Evolutionary conservation across 2,797 vertebrate genomes (phyloP).

Genomic region (Novumbra hubbsi): DNA sequence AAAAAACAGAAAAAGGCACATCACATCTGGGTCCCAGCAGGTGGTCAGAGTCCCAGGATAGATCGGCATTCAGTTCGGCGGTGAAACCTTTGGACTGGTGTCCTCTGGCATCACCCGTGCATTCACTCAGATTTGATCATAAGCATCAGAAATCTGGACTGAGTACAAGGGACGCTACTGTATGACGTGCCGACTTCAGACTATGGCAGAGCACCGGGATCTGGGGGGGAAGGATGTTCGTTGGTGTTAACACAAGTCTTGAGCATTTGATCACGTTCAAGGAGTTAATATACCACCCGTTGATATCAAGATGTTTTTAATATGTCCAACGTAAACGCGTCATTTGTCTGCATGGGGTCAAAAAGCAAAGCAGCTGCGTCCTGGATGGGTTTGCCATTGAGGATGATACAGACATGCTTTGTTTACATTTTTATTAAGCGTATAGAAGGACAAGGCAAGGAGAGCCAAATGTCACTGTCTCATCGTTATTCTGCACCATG

Average conservation of each 20-base stretch:
- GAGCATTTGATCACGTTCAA: not conserved
- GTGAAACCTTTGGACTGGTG: slow-evolving; percentile 64
- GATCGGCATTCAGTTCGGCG: slow-evolving; percentile 66
- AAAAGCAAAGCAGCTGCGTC: slow-evolving; percentile 33
- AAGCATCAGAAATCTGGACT: slow-evolving; percentile 12
- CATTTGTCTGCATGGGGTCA: not conserved
- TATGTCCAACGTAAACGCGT: too few species aligned
- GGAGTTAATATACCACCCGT: not conserved
- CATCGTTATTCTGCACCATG: slow-evolving; percentile 61
- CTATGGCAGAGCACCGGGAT: not conserved
- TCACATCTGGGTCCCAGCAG: slow-evolving; percentile 80
- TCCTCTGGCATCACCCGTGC: slow-evolving; percentile 42
- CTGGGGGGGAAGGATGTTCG: not conserved
- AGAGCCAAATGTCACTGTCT: slow-evolving; percentile 60
- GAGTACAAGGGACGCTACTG: not conserved
- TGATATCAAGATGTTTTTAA: too few species aligned
- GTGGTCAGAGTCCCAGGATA: slow-evolving; percentile 73
- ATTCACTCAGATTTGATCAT: slow-evolving; percentile 26
- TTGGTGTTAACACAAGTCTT: not conserved
- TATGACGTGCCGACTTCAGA: not conserved
- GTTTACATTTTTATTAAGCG: slow-evolving; percentile 66
- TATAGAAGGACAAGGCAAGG: slow-evolving; percentile 61
- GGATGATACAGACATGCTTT: slow-evolving; percentile 46
- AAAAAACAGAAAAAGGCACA: slow-evolving; percentile 69
- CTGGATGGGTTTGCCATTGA: slow-evolving; percentile 37